phyloP scores from a whole-genome alignment of 2,888 invertebrate genomes.

The Pogonocherus hispidulus region DNA sequence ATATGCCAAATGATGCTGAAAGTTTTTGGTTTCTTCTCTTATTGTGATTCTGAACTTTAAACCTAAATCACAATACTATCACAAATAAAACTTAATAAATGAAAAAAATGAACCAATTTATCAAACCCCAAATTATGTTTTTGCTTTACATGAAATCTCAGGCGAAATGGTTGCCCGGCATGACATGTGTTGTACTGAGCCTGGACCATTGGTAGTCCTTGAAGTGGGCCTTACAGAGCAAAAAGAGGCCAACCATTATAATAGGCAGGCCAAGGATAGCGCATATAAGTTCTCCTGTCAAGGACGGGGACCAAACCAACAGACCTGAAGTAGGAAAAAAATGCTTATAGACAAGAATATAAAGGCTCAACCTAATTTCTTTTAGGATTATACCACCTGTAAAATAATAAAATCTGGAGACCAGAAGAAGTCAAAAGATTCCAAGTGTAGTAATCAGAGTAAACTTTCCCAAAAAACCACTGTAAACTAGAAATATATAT shows the following conservation, averaged over 20 bases:
- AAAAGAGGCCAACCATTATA: constrained; percentile 70
- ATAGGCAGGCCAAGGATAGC: constrained; percentile 74
- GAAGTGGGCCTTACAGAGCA: constrained; percentile 72
- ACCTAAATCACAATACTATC: constrained; percentile 25
- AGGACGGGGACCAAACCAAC: constrained; percentile 72
- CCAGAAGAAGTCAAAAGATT: too few species aligned
- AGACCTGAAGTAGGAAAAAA: constrained; percentile 62
- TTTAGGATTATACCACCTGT: too few species aligned
- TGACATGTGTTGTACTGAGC: constrained; percentile 51
- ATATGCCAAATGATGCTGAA: constrained; percentile 1
- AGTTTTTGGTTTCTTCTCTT: not conserved
- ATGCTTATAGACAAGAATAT: too few species aligned
- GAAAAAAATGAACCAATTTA: not conserved
- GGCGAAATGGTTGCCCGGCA: constrained; percentile 46
- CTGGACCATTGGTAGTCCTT: constrained; percentile 64
- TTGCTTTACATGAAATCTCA: constrained; percentile 21
- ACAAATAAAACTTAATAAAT: constrained; percentile 27
- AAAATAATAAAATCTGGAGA: too few species aligned
- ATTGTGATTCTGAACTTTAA: not conserved
- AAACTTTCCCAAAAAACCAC: too few species aligned
- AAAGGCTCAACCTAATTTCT: too few species aligned
- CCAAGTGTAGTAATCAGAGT: too few species aligned
- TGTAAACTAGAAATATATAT: too few species aligned
- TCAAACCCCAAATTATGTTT: constrained; percentile 5
- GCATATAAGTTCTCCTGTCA: constrained; percentile 75